Evolutionary conservation across 1,140 invertebrate species (phyloP).

Genomic region (Tribolium madens): DNA sequence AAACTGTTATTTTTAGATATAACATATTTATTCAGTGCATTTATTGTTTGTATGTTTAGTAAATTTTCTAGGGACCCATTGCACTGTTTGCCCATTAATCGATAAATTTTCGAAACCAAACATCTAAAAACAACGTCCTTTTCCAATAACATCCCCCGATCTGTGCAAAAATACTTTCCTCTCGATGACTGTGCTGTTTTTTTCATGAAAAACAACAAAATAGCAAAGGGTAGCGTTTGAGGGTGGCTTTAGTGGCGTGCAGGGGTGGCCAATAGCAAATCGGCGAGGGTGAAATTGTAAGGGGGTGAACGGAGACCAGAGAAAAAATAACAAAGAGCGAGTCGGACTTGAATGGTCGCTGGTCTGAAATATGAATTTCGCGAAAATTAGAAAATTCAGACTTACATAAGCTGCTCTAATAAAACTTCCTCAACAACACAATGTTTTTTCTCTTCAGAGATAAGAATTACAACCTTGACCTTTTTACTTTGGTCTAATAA

Average conservation of each 20-base stretch:
- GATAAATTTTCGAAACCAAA: slow-evolving; percentile 13
- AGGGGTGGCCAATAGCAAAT: slow-evolving; percentile 49
- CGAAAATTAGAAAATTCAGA: not conserved
- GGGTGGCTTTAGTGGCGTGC: slow-evolving; percentile 45
- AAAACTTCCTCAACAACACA: slow-evolving; percentile 21
- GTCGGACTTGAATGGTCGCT: slow-evolving; percentile 44
- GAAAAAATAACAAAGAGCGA: slow-evolving; percentile 46
- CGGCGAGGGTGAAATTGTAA: slow-evolving; percentile 51
- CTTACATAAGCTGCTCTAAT: not conserved
- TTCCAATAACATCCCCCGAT: not conserved
- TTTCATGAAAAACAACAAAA: slow-evolving; percentile 55
- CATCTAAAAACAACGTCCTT: not conserved
- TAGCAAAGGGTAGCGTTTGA: slow-evolving; percentile 49
- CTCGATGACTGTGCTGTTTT: slow-evolving; percentile 45
- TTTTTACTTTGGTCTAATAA: slow-evolving; percentile 40
- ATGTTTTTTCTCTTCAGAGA: slow-evolving; percentile 22
- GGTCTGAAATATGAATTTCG: slow-evolving; percentile 45
- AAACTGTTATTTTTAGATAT: slow-evolving; percentile 63
- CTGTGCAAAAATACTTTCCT: slow-evolving; percentile 15
- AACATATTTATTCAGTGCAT: slow-evolving; percentile 60
- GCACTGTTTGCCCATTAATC: slow-evolving; percentile 20
- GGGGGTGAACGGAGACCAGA: slow-evolving; percentile 49
- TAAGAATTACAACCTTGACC: slow-evolving; percentile 39
- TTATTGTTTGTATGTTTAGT: slow-evolving; percentile 59
- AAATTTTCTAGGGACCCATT: slow-evolving; percentile 52